These are phyloP conservation scores for Platichthys flesus DNA, from an alignment of 2,113 vertebrate species.

Conservation along the genomic window DNA sequence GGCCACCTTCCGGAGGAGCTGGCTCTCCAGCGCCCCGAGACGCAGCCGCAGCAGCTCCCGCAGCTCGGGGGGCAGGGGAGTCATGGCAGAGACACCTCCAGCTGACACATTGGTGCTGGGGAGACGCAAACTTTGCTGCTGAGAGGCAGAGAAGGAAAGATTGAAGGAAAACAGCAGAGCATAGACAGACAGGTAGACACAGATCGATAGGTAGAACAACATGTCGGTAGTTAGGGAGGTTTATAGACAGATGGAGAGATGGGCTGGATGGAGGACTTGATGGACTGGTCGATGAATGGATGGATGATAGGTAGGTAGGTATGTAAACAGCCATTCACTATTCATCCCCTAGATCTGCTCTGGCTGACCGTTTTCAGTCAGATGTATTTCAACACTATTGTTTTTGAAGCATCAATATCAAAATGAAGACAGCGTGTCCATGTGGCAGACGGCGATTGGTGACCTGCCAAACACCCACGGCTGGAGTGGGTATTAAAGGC, in stretches of 20 bases:
- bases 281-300: background rate
- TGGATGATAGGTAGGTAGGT: slow-evolving; percentile 12
- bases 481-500: slow-evolving; percentile 37
- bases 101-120: slow-evolving; percentile 80
- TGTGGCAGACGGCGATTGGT: slow-evolving; percentile 22
- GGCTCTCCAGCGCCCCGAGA: slow-evolving; percentile 91
- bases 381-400: slow-evolving; percentile 45
- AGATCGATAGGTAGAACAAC: slow-evolving; percentile 22
- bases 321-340: background rate
- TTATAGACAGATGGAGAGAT: too few relatives aligned
- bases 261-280: too few relatives aligned
- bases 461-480: slow-evolving; percentile 49
- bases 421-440: slow-evolving; percentile 43
- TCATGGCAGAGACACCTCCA: slow-evolving; percentile 65
- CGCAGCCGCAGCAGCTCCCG: slow-evolving; percentile 91
- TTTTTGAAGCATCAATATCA: slow-evolving; percentile 36
- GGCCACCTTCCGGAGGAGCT: slow-evolving; percentile 92
- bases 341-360: slow-evolving; percentile 15
- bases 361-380: slow-evolving; percentile 14
- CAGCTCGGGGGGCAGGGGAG: slow-evolving; percentile 86
- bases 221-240: too few relatives aligned
- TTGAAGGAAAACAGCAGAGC: background rate
- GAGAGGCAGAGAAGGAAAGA: slow-evolving; percentile 14
- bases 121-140: slow-evolving; percentile 90
- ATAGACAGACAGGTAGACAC: background rate